phyloP scores from a whole-genome alignment of 2,113 vertebrate species.

The Petrocephalus microphthalmus region DNA sequence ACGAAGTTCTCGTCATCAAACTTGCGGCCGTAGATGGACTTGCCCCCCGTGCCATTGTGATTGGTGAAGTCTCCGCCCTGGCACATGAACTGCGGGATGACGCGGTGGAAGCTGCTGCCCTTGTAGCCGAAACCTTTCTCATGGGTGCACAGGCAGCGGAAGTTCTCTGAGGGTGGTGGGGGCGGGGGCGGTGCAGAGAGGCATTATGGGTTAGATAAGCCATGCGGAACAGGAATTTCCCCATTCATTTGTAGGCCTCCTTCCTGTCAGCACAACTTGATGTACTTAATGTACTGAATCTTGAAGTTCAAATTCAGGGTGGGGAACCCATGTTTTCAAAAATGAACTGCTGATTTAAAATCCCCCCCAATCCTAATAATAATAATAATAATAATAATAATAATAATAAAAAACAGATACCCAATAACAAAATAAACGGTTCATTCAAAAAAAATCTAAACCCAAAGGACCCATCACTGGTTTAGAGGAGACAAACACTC shows the following conservation, averaged over 20 bases:
- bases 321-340: background rate
- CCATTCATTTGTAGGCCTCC: background rate
- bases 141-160: slow-evolving; percentile 90
- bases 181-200: background rate
- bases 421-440: background rate
- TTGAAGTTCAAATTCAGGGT: background rate
- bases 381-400: background rate
- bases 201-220: background rate
- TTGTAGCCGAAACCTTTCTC: slow-evolving; percentile 96
- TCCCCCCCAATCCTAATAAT: background rate
- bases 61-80: slow-evolving; percentile 96
- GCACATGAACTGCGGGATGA: slow-evolving; percentile 98
- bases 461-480: background rate
- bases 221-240: background rate
- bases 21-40: slow-evolving; percentile 92
- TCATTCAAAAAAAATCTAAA: background rate
- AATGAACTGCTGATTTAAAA: background rate
- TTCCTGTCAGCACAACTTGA: background rate
- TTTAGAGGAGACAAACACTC: background rate
- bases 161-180: slow-evolving; percentile 70
- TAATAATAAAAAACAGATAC: background rate
- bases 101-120: slow-evolving; percentile 89
- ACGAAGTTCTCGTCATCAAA: slow-evolving; percentile 98
- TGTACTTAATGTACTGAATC: too few species aligned
- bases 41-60: slow-evolving; percentile 92